Conservation (phyloP, 2,113 vertebrate species). For the Gasterosteus nipponicus region DNA sequence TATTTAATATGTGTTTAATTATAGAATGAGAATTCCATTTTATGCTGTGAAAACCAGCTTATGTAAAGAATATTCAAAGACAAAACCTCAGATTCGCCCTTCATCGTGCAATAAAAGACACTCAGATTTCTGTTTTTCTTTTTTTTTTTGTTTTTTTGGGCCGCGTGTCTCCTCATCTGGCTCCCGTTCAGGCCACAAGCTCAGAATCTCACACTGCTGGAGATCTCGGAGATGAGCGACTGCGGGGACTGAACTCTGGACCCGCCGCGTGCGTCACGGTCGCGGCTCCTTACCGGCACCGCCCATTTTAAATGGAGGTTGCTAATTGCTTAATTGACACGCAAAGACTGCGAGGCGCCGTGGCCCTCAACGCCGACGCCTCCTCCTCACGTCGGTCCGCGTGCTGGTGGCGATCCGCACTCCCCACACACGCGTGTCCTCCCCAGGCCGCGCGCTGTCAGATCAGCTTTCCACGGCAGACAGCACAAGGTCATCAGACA, state of each 20-base stretch:
- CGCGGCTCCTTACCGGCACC: not conserved
- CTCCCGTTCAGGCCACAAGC: no score
- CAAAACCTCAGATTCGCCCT: not conserved
- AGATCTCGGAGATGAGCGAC: not conserved
- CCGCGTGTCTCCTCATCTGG: not conserved
- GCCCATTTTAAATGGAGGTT: not conserved
- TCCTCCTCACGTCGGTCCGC: constrained; percentile 23
- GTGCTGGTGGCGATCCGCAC: constrained; percentile 39
- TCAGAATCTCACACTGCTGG: not conserved
- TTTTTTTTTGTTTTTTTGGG: no score
- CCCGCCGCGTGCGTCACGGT: not conserved
- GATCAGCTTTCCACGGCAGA: constrained; percentile 73
- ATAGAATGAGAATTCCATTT: not conserved
- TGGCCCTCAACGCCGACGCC: constrained; percentile 8
- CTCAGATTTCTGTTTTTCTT: not conserved
- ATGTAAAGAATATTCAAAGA: not conserved
- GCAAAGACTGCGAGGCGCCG: constrained; percentile 29
- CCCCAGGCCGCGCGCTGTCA: constrained; percentile 71
- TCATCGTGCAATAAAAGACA: not conserved
- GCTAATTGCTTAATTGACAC: constrained; percentile 50
- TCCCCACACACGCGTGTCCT: constrained; percentile 37
- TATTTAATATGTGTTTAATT: not conserved
- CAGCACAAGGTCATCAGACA: constrained; percentile 77
- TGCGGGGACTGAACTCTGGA: constrained; percentile 13
- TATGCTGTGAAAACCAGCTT: not conserved